Evolutionary conservation across 2,113 vertebrate genomes (phyloP).

Genomic region (Pampusana beccarii): DNA sequence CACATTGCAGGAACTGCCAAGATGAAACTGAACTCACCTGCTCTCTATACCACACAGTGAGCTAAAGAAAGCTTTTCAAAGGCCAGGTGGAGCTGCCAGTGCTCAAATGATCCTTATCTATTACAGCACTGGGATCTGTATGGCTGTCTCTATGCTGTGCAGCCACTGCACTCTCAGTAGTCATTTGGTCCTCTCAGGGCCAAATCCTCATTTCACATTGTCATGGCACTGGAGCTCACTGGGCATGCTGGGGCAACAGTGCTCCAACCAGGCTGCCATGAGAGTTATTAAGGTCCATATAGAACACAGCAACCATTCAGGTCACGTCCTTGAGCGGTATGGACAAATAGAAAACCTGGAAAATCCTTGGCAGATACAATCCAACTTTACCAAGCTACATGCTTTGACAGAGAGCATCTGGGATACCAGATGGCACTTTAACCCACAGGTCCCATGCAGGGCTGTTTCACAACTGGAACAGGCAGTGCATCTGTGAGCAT

Average conservation of each 20-base stretch:
- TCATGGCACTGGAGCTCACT: neutral
- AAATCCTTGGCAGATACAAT: neutral
- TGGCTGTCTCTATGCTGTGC: fast-evolving
- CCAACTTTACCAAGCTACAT: neutral
- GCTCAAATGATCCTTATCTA: neutral
- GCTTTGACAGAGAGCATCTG: neutral
- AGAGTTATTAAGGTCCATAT: neutral
- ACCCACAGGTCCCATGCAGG: neutral
- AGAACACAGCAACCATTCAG: fast-evolving
- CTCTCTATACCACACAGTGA: neutral
- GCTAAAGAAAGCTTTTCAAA: neutral
- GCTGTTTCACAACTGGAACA: neutral
- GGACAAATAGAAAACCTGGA: neutral
- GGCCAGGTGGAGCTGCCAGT: neutral
- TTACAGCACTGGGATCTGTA: neutral
- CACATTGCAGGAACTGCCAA: neutral
- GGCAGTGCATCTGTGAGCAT: neutral
- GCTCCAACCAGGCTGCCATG: neutral
- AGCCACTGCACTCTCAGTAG: neutral
- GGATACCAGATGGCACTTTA: fast-evolving
- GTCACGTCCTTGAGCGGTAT: neutral
- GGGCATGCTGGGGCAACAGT: neutral
- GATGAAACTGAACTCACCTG: neutral
- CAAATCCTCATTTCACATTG: neutral
- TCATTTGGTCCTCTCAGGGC: neutral